phyloP scores from a whole-genome alignment of 2,797 vertebrate species.

The Rhinophrynus dorsalis region DNA sequence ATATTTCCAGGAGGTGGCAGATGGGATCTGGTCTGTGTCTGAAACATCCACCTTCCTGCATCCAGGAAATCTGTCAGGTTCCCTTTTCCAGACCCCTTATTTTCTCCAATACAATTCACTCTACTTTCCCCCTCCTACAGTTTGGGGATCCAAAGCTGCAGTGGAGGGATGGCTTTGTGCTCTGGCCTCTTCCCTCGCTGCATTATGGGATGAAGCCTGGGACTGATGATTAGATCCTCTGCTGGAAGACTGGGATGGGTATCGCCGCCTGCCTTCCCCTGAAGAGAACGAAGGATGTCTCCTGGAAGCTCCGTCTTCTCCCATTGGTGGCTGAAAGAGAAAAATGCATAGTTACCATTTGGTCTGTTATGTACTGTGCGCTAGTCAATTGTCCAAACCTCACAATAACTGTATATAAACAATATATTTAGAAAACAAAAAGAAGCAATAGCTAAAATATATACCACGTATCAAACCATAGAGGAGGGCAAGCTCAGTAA shows the following conservation, averaged over 20 bases:
- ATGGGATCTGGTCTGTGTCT: neutral
- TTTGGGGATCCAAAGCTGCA: slow-evolving; percentile 69
- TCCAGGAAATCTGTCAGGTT: slow-evolving; percentile 12
- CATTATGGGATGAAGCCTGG: slow-evolving; percentile 57
- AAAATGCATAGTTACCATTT: slow-evolving; percentile 5
- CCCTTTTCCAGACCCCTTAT: neutral
- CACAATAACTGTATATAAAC: too few species aligned
- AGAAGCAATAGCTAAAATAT: too few species aligned
- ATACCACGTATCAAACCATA: too few species aligned
- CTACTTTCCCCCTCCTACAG: slow-evolving; percentile 64
- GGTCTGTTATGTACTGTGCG: too few species aligned
- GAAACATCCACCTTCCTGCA: neutral
- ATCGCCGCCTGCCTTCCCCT: slow-evolving; percentile 85
- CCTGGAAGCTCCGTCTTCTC: slow-evolving; percentile 88
- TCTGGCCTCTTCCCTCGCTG: slow-evolving; percentile 82
- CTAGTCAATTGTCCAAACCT: too few species aligned
- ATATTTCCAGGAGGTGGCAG: neutral
- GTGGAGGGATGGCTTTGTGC: slow-evolving; percentile 69
- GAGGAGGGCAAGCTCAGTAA: too few species aligned
- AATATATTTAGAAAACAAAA: too few species aligned
- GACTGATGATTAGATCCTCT: slow-evolving; percentile 66
- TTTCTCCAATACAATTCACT: neutral
- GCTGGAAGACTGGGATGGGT: slow-evolving; percentile 84
- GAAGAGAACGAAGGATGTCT: slow-evolving; percentile 76
- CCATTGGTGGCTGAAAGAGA: slow-evolving; percentile 87